phyloP scores from a whole-genome alignment of 2,113 vertebrate genomes.

The Lophochroa leadbeateri region DNA sequence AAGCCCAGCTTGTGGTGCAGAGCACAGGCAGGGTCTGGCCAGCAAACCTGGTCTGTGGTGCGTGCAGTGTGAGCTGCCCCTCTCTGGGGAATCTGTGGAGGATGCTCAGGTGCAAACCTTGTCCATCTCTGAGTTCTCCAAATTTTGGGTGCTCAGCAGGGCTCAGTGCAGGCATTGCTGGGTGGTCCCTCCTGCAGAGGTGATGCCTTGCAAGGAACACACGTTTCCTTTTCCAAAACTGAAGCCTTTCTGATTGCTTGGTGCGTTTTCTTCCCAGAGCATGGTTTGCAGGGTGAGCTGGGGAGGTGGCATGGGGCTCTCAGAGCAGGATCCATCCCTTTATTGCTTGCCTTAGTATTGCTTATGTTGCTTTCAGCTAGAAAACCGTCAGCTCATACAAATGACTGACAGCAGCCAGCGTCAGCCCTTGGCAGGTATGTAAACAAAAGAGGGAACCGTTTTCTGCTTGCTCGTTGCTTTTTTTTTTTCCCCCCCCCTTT shows the following conservation, averaged over 20 bases:
- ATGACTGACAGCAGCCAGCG: conserved; percentile 55
- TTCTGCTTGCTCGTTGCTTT: neutral
- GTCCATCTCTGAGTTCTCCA: neutral
- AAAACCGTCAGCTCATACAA: conserved; percentile 6
- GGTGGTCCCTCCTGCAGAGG: neutral
- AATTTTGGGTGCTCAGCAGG: accelerated
- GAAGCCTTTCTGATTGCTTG: neutral
- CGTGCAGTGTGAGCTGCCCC: accelerated
- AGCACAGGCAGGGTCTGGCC: neutral
- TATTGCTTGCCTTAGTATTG: neutral
- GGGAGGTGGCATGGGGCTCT: neutral
- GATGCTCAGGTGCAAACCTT: accelerated
- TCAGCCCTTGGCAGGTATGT: conserved; percentile 61
- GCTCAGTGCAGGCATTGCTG: neutral
- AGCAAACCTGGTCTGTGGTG: accelerated
- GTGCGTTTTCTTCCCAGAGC: neutral
- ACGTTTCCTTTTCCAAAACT: neutral
- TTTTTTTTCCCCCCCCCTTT: accelerated
- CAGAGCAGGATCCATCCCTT: neutral
- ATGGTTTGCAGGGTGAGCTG: neutral
- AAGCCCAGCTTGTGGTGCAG: neutral
- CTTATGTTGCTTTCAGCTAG: conserved; percentile 31
- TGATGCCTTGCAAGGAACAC: neutral
- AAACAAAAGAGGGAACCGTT: conserved; percentile 38
- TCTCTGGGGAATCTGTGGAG: accelerated